These are phyloP conservation scores for Incurvaria masculella DNA, from an alignment of 2,888 invertebrate genomes.

Conservation along the genomic window DNA sequence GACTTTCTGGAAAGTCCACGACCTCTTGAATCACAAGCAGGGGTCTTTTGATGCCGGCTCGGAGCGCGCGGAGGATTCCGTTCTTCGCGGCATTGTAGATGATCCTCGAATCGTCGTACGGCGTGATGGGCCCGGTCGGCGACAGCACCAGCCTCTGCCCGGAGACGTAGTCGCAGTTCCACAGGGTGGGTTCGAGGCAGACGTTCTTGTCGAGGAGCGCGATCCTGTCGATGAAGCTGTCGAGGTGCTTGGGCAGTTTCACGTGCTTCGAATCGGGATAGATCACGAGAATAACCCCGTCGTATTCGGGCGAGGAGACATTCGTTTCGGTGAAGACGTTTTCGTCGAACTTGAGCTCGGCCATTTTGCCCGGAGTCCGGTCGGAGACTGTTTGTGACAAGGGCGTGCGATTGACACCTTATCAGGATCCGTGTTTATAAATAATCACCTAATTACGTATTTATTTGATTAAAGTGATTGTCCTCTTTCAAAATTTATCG, in stretches of 20 bases:
- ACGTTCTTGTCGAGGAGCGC: constrained; percentile 36
- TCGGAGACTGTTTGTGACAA: not conserved
- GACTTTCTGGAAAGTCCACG: constrained; percentile 67
- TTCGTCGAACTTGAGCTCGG: constrained; percentile 31
- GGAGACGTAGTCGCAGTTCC: constrained; percentile 60
- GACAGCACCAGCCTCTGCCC: constrained; percentile 66
- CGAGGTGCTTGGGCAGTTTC: constrained; percentile 37
- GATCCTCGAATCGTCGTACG: constrained; percentile 47
- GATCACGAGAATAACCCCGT: constrained; percentile 60
- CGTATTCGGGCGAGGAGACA: constrained; percentile 51
- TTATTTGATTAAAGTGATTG: not conserved
- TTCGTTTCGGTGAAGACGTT: constrained; percentile 47
- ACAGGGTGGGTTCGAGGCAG: constrained; percentile 51
- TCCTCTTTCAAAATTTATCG: not conserved
- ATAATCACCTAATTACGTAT: not conserved
- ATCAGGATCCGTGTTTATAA: not conserved
- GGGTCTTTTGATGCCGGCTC: constrained; percentile 79
- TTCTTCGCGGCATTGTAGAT: constrained; percentile 68
- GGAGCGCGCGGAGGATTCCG: constrained; percentile 75
- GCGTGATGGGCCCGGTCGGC: constrained; percentile 73
- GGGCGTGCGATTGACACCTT: not conserved
- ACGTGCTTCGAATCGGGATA: constrained; percentile 49
- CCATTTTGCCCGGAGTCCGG: constrained; percentile 7
- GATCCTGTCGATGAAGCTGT: constrained; percentile 32
- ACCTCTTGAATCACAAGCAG: constrained; percentile 69